Conservation (phyloP, 2,797 vertebrate genomes). For the Gadopsis marmoratus region DNA sequence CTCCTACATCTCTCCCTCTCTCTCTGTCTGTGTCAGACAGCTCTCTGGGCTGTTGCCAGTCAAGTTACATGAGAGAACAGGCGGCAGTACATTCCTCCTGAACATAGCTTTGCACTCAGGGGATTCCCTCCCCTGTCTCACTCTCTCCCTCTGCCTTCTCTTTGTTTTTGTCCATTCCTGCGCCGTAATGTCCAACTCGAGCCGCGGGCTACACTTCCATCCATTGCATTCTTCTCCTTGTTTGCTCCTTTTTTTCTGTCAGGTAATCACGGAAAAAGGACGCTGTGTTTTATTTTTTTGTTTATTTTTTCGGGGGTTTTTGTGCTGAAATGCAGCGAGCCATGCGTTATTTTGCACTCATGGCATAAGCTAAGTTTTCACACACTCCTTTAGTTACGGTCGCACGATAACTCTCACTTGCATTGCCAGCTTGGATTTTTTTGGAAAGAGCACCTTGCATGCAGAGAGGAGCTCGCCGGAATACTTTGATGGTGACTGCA, state of each 20-base stretch:
- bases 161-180: constrained; percentile 61
- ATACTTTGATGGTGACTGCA: constrained; percentile 27
- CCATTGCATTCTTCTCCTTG: constrained; percentile 1
- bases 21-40: constrained; percentile 59
- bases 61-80: constrained; percentile 80
- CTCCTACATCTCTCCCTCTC: constrained; percentile 16
- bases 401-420: constrained; percentile 35
- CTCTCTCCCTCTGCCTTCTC: constrained; percentile 30
- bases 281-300: no score
- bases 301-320: no score
- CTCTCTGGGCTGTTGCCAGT: constrained; percentile 72
- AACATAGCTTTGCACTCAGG: constrained; percentile 78
- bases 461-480: constrained; percentile 14
- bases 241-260: constrained; percentile 23
- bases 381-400: constrained; percentile 43
- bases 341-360: constrained; percentile 31
- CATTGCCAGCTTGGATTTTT: constrained; percentile 25
- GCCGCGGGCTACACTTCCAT: constrained; percentile 36
- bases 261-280: constrained; percentile 22
- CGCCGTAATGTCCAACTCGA: constrained; percentile 26
- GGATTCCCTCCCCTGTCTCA: constrained; percentile 70
- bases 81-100: constrained; percentile 74
- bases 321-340: constrained; percentile 30
- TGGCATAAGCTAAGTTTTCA: constrained; percentile 38
- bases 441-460: constrained; percentile 28